Evolutionary conservation across 2,113 vertebrate genomes (phyloP).

Genomic region (Echinops telfairi): DNA sequence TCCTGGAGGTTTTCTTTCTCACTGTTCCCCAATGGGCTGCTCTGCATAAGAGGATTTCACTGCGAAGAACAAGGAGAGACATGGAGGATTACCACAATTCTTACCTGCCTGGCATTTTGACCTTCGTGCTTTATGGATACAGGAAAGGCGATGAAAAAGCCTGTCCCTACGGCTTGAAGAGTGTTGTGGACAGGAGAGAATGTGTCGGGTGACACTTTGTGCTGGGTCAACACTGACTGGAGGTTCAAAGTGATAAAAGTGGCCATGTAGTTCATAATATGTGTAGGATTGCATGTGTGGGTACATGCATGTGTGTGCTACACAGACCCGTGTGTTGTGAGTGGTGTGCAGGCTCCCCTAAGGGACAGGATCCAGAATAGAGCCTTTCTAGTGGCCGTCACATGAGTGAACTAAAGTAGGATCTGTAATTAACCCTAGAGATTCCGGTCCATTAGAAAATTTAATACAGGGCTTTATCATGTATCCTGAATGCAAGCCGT

Average conservation of each 20-base stretch:
- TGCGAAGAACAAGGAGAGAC: background rate
- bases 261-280: background rate
- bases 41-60: background rate
- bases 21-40: background rate
- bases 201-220: background rate
- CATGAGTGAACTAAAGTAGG: background rate
- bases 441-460: background rate
- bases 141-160: background rate
- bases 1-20: background rate
- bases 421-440: too few relatives aligned
- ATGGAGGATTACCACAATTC: background rate
- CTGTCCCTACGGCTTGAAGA: background rate
- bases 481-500: background rate
- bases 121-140: background rate
- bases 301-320: accelerated
- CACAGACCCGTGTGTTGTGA: background rate
- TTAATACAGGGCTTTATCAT: background rate
- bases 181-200: background rate
- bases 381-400: background rate
- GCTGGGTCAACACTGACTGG: background rate
- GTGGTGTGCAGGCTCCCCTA: background rate
- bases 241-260: background rate
- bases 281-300: background rate
- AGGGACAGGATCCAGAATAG: background rate
- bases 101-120: background rate